phyloP scores from a whole-genome alignment of 2,888 invertebrate species.

The Quadriops clusia region DNA sequence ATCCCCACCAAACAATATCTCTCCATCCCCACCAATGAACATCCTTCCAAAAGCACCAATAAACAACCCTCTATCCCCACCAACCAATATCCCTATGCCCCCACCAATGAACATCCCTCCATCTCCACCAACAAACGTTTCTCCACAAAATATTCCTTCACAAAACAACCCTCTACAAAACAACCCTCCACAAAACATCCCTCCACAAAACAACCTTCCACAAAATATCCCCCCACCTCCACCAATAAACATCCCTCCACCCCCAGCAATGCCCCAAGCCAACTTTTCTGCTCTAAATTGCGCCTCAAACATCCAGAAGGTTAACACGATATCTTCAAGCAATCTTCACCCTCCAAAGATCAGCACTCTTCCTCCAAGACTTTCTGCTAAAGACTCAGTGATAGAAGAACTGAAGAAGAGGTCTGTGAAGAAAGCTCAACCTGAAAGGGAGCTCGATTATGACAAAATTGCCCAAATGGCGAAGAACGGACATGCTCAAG shows the following conservation, averaged over 20 bases:
- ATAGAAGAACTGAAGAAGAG: too few species aligned
- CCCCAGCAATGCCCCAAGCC: constrained; percentile 2
- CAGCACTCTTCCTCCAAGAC: too few species aligned
- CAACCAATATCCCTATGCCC: not conserved
- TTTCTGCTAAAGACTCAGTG: constrained; percentile 1
- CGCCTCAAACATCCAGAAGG: not conserved
- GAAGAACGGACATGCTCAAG: too few species aligned
- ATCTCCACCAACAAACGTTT: not conserved
- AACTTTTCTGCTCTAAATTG: not conserved
- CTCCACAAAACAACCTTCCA: too few species aligned
- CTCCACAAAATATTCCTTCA: constrained; percentile 5
- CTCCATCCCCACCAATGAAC: constrained; percentile 2
- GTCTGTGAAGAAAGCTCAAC: too few species aligned
- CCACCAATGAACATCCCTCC: constrained; percentile 1
- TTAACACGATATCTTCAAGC: not conserved
- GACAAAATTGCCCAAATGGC: too few species aligned
- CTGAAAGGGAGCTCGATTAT: too few species aligned
- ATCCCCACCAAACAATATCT: not conserved
- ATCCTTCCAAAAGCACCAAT: constrained; percentile 1
- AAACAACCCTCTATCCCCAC: constrained; percentile 1
- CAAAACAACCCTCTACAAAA: too few species aligned
- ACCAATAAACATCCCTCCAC: constrained; percentile 5
- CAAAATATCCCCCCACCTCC: constrained; percentile 5
- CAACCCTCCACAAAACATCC: too few species aligned
- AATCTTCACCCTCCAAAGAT: constrained; percentile 1